Conservation (phyloP, 1,140 invertebrate species). For the Metaphire vulgaris region DNA sequence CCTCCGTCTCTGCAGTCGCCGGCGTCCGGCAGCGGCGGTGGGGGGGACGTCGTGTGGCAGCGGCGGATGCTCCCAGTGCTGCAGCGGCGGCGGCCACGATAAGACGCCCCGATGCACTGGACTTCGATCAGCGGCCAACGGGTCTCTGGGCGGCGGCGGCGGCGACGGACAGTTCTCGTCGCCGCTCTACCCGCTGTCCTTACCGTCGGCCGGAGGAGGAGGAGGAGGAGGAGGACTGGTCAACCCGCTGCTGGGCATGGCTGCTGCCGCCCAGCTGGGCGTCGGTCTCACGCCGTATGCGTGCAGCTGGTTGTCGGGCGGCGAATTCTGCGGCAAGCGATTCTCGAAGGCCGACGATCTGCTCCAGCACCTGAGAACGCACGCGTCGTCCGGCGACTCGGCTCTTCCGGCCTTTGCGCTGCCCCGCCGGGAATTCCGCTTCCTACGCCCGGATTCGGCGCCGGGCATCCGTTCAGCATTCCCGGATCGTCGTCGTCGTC, state of each 20-base stretch:
- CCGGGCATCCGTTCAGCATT: background rate
- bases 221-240: background rate
- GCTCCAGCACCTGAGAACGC: slow-evolving; percentile 84
- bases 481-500: too few species aligned
- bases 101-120: slow-evolving; percentile 48
- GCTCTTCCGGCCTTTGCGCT: slow-evolving; percentile 51
- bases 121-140: slow-evolving; percentile 30
- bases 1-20: too few species aligned
- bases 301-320: slow-evolving; percentile 87
- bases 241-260: background rate
- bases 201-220: too few species aligned
- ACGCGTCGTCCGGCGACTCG: slow-evolving; percentile 64
- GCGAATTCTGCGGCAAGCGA: slow-evolving; percentile 87
- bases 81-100: slow-evolving; percentile 69
- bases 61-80: slow-evolving; percentile 88
- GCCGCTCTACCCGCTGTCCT: slow-evolving; percentile 45
- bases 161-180: slow-evolving; percentile 37
- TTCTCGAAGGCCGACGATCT: slow-evolving; percentile 89
- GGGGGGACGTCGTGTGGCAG: too few species aligned
- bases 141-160: slow-evolving; percentile 36
- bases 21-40: too few species aligned
- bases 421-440: slow-evolving; percentile 34
- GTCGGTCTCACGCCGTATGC: slow-evolving; percentile 50
- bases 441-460: slow-evolving; percentile 50
- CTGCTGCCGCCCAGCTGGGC: background rate